Base-by-base conservation (phyloP, 2,113 vertebrate genomes). In the Strix aluco region DNA sequence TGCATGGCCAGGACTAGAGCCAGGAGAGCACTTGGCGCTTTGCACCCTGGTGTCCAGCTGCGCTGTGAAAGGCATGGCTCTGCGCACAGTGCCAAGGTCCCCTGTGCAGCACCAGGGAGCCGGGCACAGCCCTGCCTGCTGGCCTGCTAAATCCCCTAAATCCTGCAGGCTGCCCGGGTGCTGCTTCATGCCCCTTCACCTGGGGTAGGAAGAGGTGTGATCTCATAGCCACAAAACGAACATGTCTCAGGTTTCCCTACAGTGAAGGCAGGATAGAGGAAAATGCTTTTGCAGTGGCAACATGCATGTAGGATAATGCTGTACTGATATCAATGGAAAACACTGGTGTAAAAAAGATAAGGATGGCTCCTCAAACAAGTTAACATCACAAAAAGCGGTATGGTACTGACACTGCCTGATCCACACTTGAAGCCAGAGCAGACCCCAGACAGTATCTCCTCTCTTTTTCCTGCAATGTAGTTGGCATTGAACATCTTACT, bases 1-100 rank as follows among this genome's bases (percentile, higher is more conserved):
- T 46, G 22, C 46, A 6, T 9, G 8, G 29, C 29, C 70, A 51
- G 36, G 30, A 30, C 49, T 19, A 30, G n/a, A 59, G n/a, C 40
- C 30, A 4, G 0, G 0, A 84, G 47, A 52, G 23, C 16, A 5
- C 13, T 6, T 0, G 1, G 22, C 1, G 1, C n/a, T 49, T 32
- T 51, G 44, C 40, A 34, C 15, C 13, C 36, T 27, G 29, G 14
- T 14, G 19, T 30, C 20, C 58, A 61, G 27, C 59, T 32, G 19
- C 2, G 9, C 69, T 22, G 51, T 25, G 57, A 34, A 51, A 61
- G n/a, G n/a, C 51, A 52, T 2, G 0, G 40, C 57, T n/a, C n/a
- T 51, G 25, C 3, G 1, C 16, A 3, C 15, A 5, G 38, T 6
- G 2, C 62, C 20, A 3, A 30, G 27, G 30, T 57, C 22, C 52